Percentiles rank a stretch among this genome's conserved stretches.
Conservation (phyloP, 2,113 vertebrate species). For the Triplophysa siluroides region DNA sequence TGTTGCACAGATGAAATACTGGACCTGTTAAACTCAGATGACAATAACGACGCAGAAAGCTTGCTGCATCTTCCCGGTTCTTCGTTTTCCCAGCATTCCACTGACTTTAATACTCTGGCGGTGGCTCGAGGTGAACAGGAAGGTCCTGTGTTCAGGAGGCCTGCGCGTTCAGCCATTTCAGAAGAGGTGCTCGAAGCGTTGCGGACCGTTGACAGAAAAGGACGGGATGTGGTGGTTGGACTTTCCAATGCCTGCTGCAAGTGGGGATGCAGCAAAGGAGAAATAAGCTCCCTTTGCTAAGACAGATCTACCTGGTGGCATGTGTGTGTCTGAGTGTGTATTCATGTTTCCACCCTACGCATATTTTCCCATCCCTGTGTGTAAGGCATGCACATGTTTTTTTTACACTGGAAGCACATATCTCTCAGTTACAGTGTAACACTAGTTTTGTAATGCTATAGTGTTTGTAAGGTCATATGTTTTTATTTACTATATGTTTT, state of each 20-base stretch:
- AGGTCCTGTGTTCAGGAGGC: conserved; percentile 59
- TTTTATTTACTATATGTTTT: not conserved
- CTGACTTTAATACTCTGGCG: conserved; percentile 52
- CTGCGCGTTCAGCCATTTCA: conserved; percentile 64
- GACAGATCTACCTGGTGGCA: not conserved
- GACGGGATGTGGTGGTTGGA: conserved; percentile 76
- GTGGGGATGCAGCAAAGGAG: conserved; percentile 83
- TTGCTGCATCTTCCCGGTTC: conserved; percentile 53
- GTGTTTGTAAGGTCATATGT: not conserved
- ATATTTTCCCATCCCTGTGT: not conserved
- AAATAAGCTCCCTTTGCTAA: conserved; percentile 86
- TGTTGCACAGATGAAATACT: conserved; percentile 58
- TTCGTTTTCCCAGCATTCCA: conserved; percentile 63
- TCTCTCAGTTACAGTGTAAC: not conserved
- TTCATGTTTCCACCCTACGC: not conserved
- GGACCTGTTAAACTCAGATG: conserved; percentile 64
- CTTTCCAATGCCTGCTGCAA: conserved; percentile 84
- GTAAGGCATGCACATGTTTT: not conserved
- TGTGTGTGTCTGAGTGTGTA: not conserved
- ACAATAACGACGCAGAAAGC: conserved; percentile 60
- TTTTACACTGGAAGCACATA: not conserved
- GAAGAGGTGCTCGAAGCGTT: conserved; percentile 75
- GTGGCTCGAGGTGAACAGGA: conserved; percentile 50
- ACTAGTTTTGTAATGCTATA: not conserved
- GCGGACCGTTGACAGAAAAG: conserved; percentile 70